Evolutionary conservation across 2,797 vertebrate species (phyloP).

Genomic region (Labeo calbasu): DNA sequence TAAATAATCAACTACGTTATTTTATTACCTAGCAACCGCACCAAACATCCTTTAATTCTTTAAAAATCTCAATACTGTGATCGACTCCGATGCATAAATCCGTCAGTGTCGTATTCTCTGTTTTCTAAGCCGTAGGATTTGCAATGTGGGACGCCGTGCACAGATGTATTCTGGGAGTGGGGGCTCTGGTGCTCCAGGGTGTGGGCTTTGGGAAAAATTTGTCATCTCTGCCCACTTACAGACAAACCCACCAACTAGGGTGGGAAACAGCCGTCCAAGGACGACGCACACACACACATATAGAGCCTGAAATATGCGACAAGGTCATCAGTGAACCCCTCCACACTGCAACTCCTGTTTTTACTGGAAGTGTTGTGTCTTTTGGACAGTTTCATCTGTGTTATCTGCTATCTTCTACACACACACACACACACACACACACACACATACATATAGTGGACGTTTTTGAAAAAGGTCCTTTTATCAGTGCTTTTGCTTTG

Average conservation of each 20-base stretch:
- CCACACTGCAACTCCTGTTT: constrained; percentile 60
- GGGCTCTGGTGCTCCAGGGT: constrained; percentile 47
- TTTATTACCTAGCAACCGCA: not conserved
- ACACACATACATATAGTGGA: not conserved
- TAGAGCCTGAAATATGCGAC: constrained; percentile 45
- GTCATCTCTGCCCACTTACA: constrained; percentile 58
- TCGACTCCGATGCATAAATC: not conserved
- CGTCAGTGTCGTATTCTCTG: not conserved
- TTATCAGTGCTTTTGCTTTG: not conserved
- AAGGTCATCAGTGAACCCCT: constrained; percentile 43
- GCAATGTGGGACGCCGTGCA: not conserved
- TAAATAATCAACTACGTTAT: not conserved
- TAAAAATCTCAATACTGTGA: not conserved
- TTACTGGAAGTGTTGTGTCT: constrained; percentile 62
- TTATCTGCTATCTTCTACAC: not conserved
- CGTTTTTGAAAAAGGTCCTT: not conserved
- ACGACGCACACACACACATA: constrained; percentile 58
- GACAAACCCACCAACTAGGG: constrained; percentile 65
- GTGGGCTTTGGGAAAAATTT: constrained; percentile 61
- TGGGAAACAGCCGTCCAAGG: constrained; percentile 65
- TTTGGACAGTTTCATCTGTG: not conserved
- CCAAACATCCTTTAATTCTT: not conserved
- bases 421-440: not conserved
- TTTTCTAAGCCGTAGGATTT: not conserved
- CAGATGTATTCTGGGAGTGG: constrained; percentile 44